phyloP scores from a whole-genome alignment of 2,888 invertebrate genomes.

The Yponomeuta cagnagella region DNA sequence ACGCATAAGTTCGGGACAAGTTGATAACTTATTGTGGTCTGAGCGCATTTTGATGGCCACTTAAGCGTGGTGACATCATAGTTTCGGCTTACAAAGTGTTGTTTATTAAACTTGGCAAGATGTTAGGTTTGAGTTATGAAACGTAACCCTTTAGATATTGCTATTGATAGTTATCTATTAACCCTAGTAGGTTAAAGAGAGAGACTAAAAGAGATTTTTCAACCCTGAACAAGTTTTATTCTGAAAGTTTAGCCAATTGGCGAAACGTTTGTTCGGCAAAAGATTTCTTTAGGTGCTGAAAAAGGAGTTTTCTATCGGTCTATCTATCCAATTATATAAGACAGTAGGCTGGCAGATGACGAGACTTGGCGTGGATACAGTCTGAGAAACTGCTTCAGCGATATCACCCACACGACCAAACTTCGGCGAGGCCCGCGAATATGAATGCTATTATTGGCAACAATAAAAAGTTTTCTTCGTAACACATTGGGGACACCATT shows the following conservation, averaged over 20 bases:
- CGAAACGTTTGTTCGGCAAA: too few species aligned
- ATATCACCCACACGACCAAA: conserved; percentile 32
- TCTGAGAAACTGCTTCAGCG: conserved; percentile 21
- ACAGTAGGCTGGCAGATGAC: conserved; percentile 26
- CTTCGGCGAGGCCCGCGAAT: conserved; percentile 28
- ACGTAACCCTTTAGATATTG: background rate
- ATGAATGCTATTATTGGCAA: conserved; percentile 59
- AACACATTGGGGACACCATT: conserved; percentile 27
- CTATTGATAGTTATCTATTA: background rate
- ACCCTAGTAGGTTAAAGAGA: too few species aligned
- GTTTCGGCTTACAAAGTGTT: conserved; percentile 27
- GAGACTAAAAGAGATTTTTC: too few species aligned
- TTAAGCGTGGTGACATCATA: conserved; percentile 54
- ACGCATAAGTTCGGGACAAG: conserved; percentile 51
- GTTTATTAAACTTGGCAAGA: background rate
- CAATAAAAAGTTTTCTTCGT: conserved; percentile 49
- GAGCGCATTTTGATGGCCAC: conserved; percentile 67
- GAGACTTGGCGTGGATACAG: conserved; percentile 32
- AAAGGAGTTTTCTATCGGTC: background rate
- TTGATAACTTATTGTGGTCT: conserved; percentile 61
- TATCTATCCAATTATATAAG: conserved; percentile 5
- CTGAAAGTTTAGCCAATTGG: too few species aligned
- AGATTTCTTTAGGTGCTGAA: background rate
- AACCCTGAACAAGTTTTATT: too few species aligned
- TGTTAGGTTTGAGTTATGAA: background rate